Conservation (phyloP, 2,113 vertebrate species). For the Amphilophus citrinellus region DNA sequence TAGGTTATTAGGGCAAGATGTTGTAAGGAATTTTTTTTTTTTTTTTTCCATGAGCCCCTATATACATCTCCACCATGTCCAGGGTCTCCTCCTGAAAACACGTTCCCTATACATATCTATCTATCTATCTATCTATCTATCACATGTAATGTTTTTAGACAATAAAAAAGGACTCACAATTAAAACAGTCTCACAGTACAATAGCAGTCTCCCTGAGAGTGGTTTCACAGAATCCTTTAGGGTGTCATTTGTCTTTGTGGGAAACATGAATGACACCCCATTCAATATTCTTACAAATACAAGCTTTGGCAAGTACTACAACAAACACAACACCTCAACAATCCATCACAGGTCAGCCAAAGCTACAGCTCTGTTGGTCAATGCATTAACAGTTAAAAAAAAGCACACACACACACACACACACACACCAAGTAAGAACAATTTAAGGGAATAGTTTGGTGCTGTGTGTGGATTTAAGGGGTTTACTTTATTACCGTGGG, state of each 20-base stretch:
- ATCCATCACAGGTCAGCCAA: constrained; percentile 67
- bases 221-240: constrained; percentile 25
- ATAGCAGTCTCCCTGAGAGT: not conserved
- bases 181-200: not conserved
- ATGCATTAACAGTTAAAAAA: constrained; percentile 61
- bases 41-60: not conserved
- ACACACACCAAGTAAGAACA: constrained; percentile 28
- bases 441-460: constrained; percentile 58
- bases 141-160: not conserved
- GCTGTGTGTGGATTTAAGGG: constrained; percentile 70
- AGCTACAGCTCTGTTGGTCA: constrained; percentile 48
- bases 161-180: not conserved
- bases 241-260: constrained; percentile 42
- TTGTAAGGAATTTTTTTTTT: constrained; percentile 63
- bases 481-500: constrained; percentile 75
- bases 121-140: too few species aligned
- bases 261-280: constrained; percentile 59
- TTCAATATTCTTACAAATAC: constrained; percentile 69
- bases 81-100: too few species aligned
- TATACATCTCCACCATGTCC: too few species aligned
- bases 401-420: not conserved
- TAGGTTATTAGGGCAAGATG: constrained; percentile 75
- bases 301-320: constrained; percentile 63
- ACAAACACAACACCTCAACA: constrained; percentile 48
- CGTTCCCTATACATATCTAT: too few species aligned